Base-by-base conservation (phyloP, 1,140 invertebrate species). In the Plodia interpunctella region DNA sequence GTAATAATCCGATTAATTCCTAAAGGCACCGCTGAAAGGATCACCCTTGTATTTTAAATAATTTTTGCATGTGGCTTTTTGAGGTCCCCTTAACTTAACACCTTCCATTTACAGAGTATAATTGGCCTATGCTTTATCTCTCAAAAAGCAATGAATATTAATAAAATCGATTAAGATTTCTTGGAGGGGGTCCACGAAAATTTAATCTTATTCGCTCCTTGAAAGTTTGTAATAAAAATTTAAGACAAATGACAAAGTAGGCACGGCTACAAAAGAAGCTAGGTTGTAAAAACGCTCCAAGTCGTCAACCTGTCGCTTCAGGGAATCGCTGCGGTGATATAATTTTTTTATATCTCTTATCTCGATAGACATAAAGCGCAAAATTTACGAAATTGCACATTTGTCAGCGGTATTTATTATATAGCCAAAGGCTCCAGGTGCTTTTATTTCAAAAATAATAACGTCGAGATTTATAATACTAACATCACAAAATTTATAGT, bases 1-100 rank as follows among this genome's bases (percentile, higher is more conserved):
- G 59, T 69, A 76, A 75, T 84, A 87, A 87, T 85, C 72, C 62
- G 74, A 85, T 87, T 87, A 83, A 78, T 73, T 80, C 68, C 71
- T 72, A 78, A 80, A 78, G 71, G 76, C 72, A 75, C 71, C 74
- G 76, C 59, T 68, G 59, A 70, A 74, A 73, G 78, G 74, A 73
- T 73, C 64, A 68, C 55, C 62, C 66, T 60, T 78, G 60, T 76
- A 73, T 83, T 83, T 32, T 79, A 80, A 84, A 85, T 76, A 67
- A 87, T 86, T 88, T 85, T 88, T 86, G 75, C 72, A 78, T 77
- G 80, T 76, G 78, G 70, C 80, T 65, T 82, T 84, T 78, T 78
- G 72, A 78, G 72, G 65, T 74, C 65, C 74, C 76, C 62, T 72
- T 69, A 77, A 80, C 64, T 62, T 66, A 66, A 73, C 74, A 80